Evolutionary conservation across 2,888 invertebrate species (phyloP), one percentile per base, ranked within the genome.

Genomic region (Ceriagrion tenellum): DNA sequence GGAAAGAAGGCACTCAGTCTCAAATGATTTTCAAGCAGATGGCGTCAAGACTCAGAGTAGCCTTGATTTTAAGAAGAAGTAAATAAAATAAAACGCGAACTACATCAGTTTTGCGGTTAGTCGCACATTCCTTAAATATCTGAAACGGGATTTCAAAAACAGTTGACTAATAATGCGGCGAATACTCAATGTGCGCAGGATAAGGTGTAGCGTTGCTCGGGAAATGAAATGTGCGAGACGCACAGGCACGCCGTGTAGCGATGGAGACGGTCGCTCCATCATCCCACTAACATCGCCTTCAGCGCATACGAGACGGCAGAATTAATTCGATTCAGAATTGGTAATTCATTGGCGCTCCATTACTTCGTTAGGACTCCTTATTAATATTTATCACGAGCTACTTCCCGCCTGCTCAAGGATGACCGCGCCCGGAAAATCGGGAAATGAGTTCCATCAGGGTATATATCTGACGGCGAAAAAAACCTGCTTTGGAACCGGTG

Each of bases 381-480:
- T 93, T 93, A 93, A 93, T 93, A 93, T 93, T 93, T 93, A 93
- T 93, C 69, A 69, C 69, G n/a, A 69, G 93, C 69, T 93, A 69
- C 93, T 47, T 69, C 47, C 93, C 69, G 69, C 40, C 63, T 47
- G 47, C 40, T n/a, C 93, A 74, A 93, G 93, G 93, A 93, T 93
- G 47, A 93, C 93, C n/a, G 23, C 93, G 35, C 93, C 16, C n/a
- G 59, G 69, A 47, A 93, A 74, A 59, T 93, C 93, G 69, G 35
- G 93, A 93, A 69, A 93, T 81, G 81, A 81, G 81, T 18, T 35
- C 30, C 16, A 81, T 35, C 81, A 35, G 81, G 81, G 81, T 81
- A 81, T 81, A 16, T 12, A 18, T 13, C 81, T 35, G 13, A 69
- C 26, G 26, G 81, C 12, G 16, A 81, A 81, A 81, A 59, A 69